These are phyloP conservation scores for Forpus xanthops DNA, from an alignment of 2,797 vertebrate species.

Conservation along the genomic window DNA sequence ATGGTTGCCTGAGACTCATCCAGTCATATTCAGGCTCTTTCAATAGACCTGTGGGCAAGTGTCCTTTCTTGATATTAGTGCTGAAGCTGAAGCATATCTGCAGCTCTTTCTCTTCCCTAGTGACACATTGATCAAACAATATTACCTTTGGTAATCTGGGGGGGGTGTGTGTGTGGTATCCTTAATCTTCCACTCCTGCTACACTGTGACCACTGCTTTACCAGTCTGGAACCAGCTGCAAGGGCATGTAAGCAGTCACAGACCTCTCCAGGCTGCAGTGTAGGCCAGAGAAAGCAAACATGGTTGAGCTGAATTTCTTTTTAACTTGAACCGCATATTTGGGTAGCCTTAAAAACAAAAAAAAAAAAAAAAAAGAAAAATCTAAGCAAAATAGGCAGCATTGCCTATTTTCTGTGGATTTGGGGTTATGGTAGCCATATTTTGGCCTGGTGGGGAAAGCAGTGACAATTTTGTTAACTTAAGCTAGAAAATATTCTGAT, in stretches of 20 bases:
- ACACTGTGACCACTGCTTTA: not conserved
- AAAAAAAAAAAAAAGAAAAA: too few relatives aligned
- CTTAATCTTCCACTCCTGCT: not conserved
- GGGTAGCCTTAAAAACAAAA: not conserved
- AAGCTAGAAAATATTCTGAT: not conserved
- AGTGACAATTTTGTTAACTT: not conserved
- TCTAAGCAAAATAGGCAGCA: not conserved
- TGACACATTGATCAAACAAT: not conserved
- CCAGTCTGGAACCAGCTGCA: not conserved
- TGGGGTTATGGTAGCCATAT: not conserved
- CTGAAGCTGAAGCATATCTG: not conserved
- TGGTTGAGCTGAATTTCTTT: not conserved
- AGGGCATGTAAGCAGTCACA: not conserved
- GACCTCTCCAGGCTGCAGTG: accelerated
- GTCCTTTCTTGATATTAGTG: not conserved
- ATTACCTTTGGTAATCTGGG: not conserved
- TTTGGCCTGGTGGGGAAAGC: not conserved
- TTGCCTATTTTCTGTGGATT: not conserved
- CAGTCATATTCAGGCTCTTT: accelerated
- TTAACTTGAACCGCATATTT: not conserved
- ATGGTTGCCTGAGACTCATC: accelerated
- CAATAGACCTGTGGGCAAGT: accelerated
- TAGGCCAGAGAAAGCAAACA: not conserved
- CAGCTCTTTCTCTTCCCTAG: not conserved
- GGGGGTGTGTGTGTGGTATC: not conserved